Evolutionary conservation across 1,140 invertebrate genomes (phyloP).

Genomic region (Drosophila sproati): DNA sequence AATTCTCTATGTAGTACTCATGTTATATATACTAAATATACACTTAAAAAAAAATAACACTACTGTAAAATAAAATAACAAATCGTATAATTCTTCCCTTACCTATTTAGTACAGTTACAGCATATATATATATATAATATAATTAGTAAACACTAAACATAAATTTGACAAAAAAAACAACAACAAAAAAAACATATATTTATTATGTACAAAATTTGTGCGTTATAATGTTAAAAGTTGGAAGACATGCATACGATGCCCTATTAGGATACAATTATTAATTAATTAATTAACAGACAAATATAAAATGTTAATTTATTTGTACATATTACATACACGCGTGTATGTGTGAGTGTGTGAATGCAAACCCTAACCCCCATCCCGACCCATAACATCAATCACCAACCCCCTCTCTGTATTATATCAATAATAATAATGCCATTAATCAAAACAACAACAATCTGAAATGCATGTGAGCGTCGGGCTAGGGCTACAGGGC

Average conservation of each 20-base stretch:
- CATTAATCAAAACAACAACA: constrained; percentile 15
- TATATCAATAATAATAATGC: constrained; percentile 32
- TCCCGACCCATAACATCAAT: not conserved
- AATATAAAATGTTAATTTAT: constrained; percentile 71
- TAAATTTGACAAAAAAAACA: constrained; percentile 6
- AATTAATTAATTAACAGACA: constrained; percentile 39
- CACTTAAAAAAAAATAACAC: constrained; percentile 13
- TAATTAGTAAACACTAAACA: constrained; percentile 10
- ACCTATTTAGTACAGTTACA: constrained; percentile 25
- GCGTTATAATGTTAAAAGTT: constrained; percentile 70
- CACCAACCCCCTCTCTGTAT: constrained; percentile 33
- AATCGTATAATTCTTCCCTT: constrained; percentile 4
- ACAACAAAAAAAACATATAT: constrained; percentile 2
- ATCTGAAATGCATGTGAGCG: constrained; percentile 51
- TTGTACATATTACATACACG: constrained; percentile 49
- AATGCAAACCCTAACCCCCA: constrained; percentile 30
- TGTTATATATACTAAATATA: constrained; percentile 31
- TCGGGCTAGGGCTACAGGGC: constrained; percentile 19
- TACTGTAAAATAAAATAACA: constrained; percentile 64
- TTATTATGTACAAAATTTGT: constrained; percentile 68
- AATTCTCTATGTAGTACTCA: constrained; percentile 37
- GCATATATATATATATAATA: constrained; percentile 17
- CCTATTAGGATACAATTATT: constrained; percentile 36
- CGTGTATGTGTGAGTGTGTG: constrained; percentile 50
- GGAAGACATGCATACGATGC: constrained; percentile 70